Evolutionary conservation across 1,140 invertebrate species (phyloP), one percentile per base, ranked within the genome.

Genomic region (Bombus sibiricus): DNA sequence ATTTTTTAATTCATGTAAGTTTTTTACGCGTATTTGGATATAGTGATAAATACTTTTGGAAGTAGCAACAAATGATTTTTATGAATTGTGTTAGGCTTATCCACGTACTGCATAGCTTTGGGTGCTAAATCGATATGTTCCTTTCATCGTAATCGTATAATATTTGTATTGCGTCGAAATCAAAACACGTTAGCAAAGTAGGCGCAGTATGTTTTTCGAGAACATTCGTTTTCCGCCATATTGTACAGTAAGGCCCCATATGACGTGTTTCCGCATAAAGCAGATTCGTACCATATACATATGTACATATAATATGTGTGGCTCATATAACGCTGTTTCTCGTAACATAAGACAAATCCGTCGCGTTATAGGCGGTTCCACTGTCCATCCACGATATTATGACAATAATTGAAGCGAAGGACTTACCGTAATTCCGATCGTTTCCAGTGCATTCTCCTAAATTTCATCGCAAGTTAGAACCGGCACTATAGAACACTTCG

Each of bases 391-490:
- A n/a, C 15, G 28, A 73, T 53, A 34, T 22, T 2, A 34, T 37
- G 8, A 34, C 32, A 5, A 25, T 18, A 64, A 64, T 25, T 41
- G 9, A 22, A 47, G 8, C 34, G 2, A 47, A 43, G 18, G 6
- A 84, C 68, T 80, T 25, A 73, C 68, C 77, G 9, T 3, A 43
- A 80, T 34, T 25, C 37, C 6, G 43, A 41, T 64, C 9, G 47
- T 77, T 79, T 59, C 47, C 22, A 41, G 13, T 12, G 47, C 41
- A 53, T 80, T 80, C 37, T 85, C 25, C 25, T 80, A 53, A 37
- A 77, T 41, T 80, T 22, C 28, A 32, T n/a, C 3, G 37, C 3
- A 37, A 13, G 57, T 74, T 25, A 43, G 32, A 32, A n/a, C 37
- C 2, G 28, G 18, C 6, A 13, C 22, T 1, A 22, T 25, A 41